A percentile compares a stretch with the other conserved stretches of the same genome.
Conservation (phyloP, 2,888 invertebrate species). For the Netelia fuscicornis region DNA sequence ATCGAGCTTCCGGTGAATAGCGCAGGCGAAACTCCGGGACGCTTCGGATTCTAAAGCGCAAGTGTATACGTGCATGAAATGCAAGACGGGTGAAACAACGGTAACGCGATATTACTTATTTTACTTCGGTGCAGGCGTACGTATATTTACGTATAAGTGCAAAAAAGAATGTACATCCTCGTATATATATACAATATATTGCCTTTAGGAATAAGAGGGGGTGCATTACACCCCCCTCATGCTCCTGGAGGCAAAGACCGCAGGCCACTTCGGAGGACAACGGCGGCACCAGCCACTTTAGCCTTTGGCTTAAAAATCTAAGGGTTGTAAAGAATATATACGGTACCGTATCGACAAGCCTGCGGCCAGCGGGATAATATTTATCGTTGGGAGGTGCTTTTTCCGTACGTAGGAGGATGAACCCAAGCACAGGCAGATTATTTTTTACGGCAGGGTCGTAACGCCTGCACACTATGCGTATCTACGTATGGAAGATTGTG, state of each 20-base stretch:
- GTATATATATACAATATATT: background rate
- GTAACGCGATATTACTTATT: constrained; percentile 57
- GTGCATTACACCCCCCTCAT: too few relatives aligned
- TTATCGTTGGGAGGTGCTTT: constrained; percentile 40
- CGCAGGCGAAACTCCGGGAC: constrained; percentile 29
- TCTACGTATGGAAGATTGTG: background rate
- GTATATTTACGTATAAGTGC: background rate
- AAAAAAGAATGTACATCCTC: background rate
- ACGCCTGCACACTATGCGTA: constrained; percentile 19
- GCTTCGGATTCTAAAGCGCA: constrained; percentile 47
- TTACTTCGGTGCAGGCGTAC: background rate
- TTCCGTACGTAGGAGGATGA: constrained; percentile 14
- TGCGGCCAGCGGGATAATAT: constrained; percentile 29
- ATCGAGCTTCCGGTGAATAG: background rate
- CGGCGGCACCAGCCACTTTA: background rate
- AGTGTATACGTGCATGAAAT: constrained; percentile 67
- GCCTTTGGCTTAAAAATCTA: constrained; percentile 24
- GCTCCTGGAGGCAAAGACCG: too few relatives aligned
- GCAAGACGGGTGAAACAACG: constrained; percentile 16
- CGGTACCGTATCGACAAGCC: constrained; percentile 4
- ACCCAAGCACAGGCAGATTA: constrained; percentile 40
- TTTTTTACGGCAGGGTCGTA: constrained; percentile 58
- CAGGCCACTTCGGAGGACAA: background rate
- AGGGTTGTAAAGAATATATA: background rate
- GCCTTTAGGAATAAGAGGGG: too few relatives aligned